Conservation (phyloP, 2,113 vertebrate genomes). For the Bufo bufo region DNA sequence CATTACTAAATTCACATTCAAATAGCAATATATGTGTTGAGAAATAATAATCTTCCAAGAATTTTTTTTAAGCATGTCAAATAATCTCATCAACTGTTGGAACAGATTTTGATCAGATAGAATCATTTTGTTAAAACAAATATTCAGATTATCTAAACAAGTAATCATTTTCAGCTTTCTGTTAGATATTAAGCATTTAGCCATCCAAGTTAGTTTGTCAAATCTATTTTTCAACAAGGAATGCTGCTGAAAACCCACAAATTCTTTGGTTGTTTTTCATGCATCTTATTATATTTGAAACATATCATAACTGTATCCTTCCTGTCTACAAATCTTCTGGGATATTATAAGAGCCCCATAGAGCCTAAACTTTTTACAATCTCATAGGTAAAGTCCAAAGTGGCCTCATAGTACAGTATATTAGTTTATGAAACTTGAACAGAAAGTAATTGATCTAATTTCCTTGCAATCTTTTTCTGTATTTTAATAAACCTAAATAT, state of each 20-base stretch:
- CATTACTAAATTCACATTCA: neutral
- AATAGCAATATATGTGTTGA: neutral
- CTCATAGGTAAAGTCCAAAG: too few species aligned
- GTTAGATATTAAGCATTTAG: neutral
- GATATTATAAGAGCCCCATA: neutral
- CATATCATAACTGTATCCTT: neutral
- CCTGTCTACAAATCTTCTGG: too few species aligned
- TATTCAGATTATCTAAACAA: neutral
- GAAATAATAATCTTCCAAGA: neutral
- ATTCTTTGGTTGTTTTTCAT: neutral
- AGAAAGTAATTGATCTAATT: neutral
- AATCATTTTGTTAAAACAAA: neutral
- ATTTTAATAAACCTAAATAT: too few species aligned
- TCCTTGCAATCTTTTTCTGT: neutral
- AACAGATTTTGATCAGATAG: neutral
- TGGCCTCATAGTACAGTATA: neutral
- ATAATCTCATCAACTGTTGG: neutral
- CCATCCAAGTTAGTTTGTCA: neutral
- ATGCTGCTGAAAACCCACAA: neutral
- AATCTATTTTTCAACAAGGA: too few species aligned
- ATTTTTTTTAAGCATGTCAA: neutral
- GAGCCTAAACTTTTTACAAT: too few species aligned
- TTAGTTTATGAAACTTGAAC: neutral
- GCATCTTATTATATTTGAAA: neutral
- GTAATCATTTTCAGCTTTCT: neutral